A percentile compares a stretch with the other conserved stretches of the same genome.
Evolutionary conservation across 2,888 invertebrate species (phyloP).

Genomic region (Drosophila kambysellisi): DNA sequence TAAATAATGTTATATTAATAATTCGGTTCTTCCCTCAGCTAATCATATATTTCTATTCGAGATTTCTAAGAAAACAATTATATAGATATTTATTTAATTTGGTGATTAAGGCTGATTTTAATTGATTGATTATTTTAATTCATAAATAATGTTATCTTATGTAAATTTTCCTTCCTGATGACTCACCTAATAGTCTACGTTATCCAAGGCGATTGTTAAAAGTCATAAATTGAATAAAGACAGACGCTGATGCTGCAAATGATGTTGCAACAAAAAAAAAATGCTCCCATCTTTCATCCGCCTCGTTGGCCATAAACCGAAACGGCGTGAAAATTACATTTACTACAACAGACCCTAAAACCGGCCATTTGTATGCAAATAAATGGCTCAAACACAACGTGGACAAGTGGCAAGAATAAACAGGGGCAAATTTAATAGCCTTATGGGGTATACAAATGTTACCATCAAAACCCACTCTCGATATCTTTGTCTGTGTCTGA

Average conservation of each 20-base stretch:
- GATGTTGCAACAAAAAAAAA: slow-evolving; percentile 44
- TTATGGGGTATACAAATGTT: not conserved
- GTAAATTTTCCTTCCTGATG: not conserved
- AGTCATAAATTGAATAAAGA: slow-evolving; percentile 26
- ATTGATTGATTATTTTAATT: not conserved
- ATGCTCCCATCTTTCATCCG: slow-evolving; percentile 66
- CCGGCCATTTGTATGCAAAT: slow-evolving; percentile 39
- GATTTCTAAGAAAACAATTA: too few species aligned
- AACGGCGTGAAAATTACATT: slow-evolving; percentile 40
- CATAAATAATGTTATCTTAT: not conserved
- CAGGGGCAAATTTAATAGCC: slow-evolving; percentile 1
- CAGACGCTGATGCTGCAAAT: slow-evolving; percentile 31
- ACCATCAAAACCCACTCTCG: not conserved
- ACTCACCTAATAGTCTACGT: slow-evolving; percentile 11
- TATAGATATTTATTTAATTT: too few species aligned
- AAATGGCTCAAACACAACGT: slow-evolving; percentile 13
- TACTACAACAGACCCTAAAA: slow-evolving; percentile 17
- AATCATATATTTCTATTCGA: not conserved
- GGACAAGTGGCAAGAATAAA: slow-evolving; percentile 10
- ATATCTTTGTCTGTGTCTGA: not conserved
- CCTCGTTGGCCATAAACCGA: slow-evolving; percentile 52
- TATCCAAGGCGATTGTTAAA: slow-evolving; percentile 44
- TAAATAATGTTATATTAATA: not conserved
- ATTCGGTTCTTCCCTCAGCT: not conserved
- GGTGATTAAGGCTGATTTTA: not conserved